Base-by-base conservation (phyloP, 1,140 invertebrate species). In the Coelopa frigida region DNA sequence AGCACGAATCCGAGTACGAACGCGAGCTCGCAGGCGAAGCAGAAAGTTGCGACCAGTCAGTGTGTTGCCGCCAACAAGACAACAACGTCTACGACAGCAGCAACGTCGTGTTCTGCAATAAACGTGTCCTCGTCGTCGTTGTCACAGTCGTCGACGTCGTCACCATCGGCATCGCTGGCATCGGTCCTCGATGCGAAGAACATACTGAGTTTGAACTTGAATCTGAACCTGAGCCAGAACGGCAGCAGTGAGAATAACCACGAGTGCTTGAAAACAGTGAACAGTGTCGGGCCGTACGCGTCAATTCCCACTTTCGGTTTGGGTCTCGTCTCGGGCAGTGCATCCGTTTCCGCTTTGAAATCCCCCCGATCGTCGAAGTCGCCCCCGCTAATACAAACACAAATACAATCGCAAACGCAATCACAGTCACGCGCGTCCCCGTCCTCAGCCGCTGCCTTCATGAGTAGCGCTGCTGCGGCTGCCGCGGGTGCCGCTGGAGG, bases 401-500 rank as follows among this genome's bases (percentile, higher is more conserved):
- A n/a, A n/a, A n/a, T n/a, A n/a, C n/a, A n/a, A n/a, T n/a, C n/a
- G n/a, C n/a, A n/a, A n/a, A n/a, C n/a, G n/a, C n/a, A n/a, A n/a
- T n/a, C n/a, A n/a, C n/a, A n/a, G n/a, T n/a, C 58, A 59, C 48
- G n/a, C n/a, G 38, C 32, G 20, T 20, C 44, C 38, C 33, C 43
- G 42, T 36, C 48, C 47, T 44, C 46, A 46, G 44, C 42, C 29
- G 29, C 51, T 55, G 59, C 79, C 70, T 86, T 86, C 75, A 82
- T 88, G 72, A 82, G 84, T 70, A 67, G 63, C 59, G 64, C 63
- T 61, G 59, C 63, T 57, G 61, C 62, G 62, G 62, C 62, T 61
- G 59, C 58, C 52, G 63, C 63, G 58, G 62, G 62, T 62, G 59
- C 62, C 59, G 62, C 59, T 58, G 49, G 61, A 62, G 78, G 83